Conservation (phyloP, 2,113 vertebrate genomes). For the Eulacestoma nigropectus region DNA sequence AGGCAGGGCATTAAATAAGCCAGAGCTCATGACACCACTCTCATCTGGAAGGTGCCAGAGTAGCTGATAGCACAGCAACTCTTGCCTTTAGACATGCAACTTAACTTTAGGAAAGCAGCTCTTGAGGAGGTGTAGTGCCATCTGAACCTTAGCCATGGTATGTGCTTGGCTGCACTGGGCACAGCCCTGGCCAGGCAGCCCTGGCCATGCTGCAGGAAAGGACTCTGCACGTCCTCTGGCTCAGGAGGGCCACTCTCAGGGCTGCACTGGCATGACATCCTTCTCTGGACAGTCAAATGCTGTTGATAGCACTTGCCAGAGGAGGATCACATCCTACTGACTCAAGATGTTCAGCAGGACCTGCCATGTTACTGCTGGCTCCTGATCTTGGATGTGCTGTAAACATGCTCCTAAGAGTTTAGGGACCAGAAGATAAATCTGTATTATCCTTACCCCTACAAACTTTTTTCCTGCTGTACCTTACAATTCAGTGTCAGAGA, state of each 20-base stretch:
- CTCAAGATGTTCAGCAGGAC: neutral
- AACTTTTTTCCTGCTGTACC: neutral
- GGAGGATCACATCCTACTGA: neutral
- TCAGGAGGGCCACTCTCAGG: neutral
- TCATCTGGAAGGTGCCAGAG: neutral
- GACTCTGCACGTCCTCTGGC: neutral
- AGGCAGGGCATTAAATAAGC: neutral
- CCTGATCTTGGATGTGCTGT: neutral
- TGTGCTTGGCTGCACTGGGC: neutral
- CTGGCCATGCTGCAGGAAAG: fast-evolving
- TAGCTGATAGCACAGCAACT: neutral
- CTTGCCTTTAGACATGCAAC: neutral
- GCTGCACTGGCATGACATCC: no score
- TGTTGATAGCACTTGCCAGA: neutral
- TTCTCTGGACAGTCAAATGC: neutral
- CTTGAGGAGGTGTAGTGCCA: neutral
- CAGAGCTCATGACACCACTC: neutral
- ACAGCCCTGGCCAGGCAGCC: no score
- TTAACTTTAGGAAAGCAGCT: neutral
- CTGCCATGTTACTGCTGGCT: neutral
- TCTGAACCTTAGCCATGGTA: neutral
- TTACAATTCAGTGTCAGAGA: neutral
- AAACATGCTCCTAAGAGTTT: neutral
- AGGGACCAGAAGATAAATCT: neutral
- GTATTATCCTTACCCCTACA: neutral